Conservation (phyloP, 2,797 vertebrate species). For the Mastacembelus armatus region DNA sequence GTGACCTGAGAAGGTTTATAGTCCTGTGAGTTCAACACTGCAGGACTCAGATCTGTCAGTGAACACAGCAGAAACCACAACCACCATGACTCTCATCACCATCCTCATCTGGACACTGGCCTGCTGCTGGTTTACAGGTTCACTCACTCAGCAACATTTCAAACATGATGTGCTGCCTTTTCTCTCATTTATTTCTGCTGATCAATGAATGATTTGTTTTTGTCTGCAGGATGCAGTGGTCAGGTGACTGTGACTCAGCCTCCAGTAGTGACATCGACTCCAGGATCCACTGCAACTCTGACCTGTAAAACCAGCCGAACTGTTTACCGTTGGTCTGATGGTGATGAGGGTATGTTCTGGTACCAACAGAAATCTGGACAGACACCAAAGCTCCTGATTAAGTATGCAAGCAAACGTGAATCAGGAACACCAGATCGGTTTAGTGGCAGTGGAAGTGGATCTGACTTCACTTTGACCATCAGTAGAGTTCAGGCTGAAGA, state of each 20-base stretch:
- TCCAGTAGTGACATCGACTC: conserved; percentile 13
- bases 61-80: conserved; percentile 47
- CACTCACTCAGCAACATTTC: neutral
- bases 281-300: conserved; percentile 39
- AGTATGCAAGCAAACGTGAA: neutral
- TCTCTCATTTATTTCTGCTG: neutral
- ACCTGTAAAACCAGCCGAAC: conserved; percentile 8
- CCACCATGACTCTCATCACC: conserved; percentile 64
- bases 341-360: conserved; percentile 11
- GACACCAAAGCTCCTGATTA: conserved; percentile 21
- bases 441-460: conserved; percentile 45
- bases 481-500: conserved; percentile 63
- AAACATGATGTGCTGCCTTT: neutral
- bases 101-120: conserved; percentile 63
- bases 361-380: conserved; percentile 47
- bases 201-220: conserved; percentile 29
- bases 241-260: conserved; percentile 56
- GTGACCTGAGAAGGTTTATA: conserved; percentile 63
- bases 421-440: neutral
- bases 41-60: conserved; percentile 58
- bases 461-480: conserved; percentile 61
- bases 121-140: conserved; percentile 66
- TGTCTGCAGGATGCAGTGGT: conserved; percentile 22
- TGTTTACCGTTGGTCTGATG: neutral
- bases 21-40: conserved; percentile 49